Base-by-base conservation (phyloP, 2,797 vertebrate species). In the Dallia pectoralis region DNA sequence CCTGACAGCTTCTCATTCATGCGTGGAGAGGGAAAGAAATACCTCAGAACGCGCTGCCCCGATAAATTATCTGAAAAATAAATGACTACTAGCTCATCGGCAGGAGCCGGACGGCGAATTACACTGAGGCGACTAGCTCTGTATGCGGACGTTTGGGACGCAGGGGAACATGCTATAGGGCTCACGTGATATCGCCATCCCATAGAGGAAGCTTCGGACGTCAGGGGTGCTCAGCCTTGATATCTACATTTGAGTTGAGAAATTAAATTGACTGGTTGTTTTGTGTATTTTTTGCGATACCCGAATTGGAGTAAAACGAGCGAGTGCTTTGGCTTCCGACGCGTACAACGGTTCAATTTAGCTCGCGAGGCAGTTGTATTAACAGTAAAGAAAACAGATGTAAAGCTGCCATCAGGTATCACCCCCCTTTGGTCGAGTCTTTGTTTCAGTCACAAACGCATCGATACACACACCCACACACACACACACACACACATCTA, bases 41-140 rank as follows among this genome's bases (percentile, higher is more conserved):
- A 25, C 87, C 80, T 66, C 44, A 11, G 40, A 18, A 25, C 22
- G 49, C 22, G 25, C 67, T 47, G 86, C 78, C 82, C 78, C 87
- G 86, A 88, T 89, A 84, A 91, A 89, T 88, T 79, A 81, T 86
- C 89, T 92, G 92, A 90, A 92, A 91, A 92, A 91, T 91, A 91
- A 91, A 89, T 87, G 81, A 81, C 86, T 84, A 76, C 16, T 19
- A 65, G 14, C 32, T 53, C 62, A 64, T n/a, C 15, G 44, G 68
- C 67, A 44, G 40, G 40, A 12, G 2, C 14, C 7, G 5, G 40
- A 9, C 40, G 14, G 14, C 14, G 40, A 44, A 44, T 44, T 44
- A 1, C 3, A 44, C 40, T 44, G 40, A 44, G 40, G 36, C 6
- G 36, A 40, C 4, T 5, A 9, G 40, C 40, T 14, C 40, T 1